phyloP scores from a whole-genome alignment of 2,113 vertebrate species.

The Crypturellus undulatus region DNA sequence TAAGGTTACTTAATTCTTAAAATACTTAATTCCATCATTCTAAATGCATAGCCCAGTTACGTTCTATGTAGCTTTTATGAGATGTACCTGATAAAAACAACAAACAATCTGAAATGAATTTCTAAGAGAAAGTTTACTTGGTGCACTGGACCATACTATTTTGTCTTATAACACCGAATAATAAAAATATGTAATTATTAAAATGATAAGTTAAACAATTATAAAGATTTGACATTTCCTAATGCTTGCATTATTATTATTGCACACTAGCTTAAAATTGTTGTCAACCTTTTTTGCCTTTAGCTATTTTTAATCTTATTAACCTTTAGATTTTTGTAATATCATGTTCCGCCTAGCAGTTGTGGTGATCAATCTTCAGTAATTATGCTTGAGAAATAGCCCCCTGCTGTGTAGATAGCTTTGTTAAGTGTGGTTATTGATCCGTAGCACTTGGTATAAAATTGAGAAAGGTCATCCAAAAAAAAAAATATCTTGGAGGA shows the following conservation, averaged over 20 bases:
- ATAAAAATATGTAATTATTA: neutral
- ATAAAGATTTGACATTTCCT: neutral
- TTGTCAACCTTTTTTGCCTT: neutral
- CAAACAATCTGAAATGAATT: too few relatives aligned
- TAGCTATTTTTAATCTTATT: neutral
- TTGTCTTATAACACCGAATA: neutral
- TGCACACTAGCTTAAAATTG: neutral
- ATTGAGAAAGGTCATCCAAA: neutral
- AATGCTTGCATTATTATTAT: neutral
- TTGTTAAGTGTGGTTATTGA: neutral
- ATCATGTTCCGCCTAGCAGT: neutral
- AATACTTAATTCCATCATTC: neutral
- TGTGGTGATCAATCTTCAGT: neutral
- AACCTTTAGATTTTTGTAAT: neutral
- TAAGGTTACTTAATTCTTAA: neutral
- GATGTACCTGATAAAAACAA: neutral
- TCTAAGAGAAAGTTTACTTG: neutral
- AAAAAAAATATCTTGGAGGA: neutral
- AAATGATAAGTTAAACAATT: neutral
- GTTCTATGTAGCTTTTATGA: neutral
- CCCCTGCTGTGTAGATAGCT: neutral
- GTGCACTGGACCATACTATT: neutral
- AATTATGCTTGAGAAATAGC: neutral
- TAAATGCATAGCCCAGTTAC: neutral
- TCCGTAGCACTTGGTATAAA: neutral